Percentiles rank a stretch among this genome's conserved stretches.
These are phyloP conservation scores for Gymnocephalus cernua DNA, from an alignment of 2,113 vertebrate genomes.

Conservation along the genomic window DNA sequence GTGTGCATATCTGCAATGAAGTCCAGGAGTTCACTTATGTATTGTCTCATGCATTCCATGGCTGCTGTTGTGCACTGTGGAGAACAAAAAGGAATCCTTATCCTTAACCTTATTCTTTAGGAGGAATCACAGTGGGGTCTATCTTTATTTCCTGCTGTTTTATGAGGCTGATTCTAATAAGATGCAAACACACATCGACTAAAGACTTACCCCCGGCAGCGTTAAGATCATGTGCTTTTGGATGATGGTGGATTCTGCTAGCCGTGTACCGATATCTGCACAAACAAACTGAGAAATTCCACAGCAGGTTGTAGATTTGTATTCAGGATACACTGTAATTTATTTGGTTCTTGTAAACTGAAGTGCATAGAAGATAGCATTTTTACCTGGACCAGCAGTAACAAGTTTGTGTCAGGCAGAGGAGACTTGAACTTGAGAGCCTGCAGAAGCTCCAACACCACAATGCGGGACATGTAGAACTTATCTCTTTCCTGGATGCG, in stretches of 20 bases:
- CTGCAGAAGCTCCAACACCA: conserved; percentile 96
- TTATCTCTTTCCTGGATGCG: conserved; percentile 95
- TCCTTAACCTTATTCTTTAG: conserved; percentile 61
- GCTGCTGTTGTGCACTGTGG: conserved; percentile 95
- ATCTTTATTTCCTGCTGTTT: conserved; percentile 66
- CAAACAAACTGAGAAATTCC: conserved; percentile 92
- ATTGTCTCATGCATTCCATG: conserved; percentile 97
- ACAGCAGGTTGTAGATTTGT: conserved; percentile 23
- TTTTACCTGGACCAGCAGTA: conserved; percentile 96
- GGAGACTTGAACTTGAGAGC: conserved; percentile 98
- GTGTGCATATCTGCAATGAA: conserved; percentile 99
- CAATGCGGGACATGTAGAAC: conserved; percentile 97
- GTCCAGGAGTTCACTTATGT: conserved; percentile 93
- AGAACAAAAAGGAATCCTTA: conserved; percentile 53
- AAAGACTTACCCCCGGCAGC: conserved; percentile 91
- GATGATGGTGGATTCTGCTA: conserved; percentile 97
- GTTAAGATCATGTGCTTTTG: conserved; percentile 98
- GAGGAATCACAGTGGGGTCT: conserved; percentile 51
- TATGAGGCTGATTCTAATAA: conserved; percentile 63
- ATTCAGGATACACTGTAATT: not conserved
- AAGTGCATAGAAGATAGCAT: conserved; percentile 5
- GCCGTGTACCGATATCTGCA: conserved; percentile 94
- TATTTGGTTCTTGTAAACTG: not conserved
- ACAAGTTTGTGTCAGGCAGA: conserved; percentile 95
- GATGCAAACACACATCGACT: conserved; percentile 36